Evolutionary conservation across 1,140 invertebrate genomes (phyloP).

Genomic region (Helicoverpa zea): DNA sequence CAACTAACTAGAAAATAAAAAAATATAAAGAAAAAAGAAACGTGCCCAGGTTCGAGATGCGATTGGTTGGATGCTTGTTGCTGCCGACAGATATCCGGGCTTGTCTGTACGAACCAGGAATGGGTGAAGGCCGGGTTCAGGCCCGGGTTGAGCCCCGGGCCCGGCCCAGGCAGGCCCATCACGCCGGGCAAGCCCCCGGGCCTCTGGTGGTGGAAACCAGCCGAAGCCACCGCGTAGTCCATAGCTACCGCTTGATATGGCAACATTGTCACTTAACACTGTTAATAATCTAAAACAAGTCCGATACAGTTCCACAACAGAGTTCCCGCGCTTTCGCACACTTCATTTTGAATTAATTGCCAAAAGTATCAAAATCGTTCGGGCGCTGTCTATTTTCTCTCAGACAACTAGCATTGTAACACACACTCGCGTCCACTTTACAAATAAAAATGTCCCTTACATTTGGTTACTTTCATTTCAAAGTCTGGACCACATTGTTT

Average conservation of each 20-base stretch:
- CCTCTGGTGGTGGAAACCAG: constrained; percentile 92
- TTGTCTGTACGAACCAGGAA: constrained; percentile 96
- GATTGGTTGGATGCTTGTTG: constrained; percentile 91
- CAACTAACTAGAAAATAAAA: constrained; percentile 78
- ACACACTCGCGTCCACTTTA: constrained; percentile 24
- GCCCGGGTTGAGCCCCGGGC: constrained; percentile 81
- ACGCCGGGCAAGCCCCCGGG: constrained; percentile 89
- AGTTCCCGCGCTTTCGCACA: constrained; percentile 66
- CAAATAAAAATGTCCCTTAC: constrained; percentile 12
- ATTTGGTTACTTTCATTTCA: constrained; percentile 34
- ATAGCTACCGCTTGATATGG: constrained; percentile 95
- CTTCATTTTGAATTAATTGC: constrained; percentile 59
- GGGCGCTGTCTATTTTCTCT: constrained; percentile 29
- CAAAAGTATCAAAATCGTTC: constrained; percentile 54
- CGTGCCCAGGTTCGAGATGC: constrained; percentile 96
- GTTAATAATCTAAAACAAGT: constrained; percentile 58
- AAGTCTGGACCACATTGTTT: constrained; percentile 47
- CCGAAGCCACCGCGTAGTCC: constrained; percentile 93
- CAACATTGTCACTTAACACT: constrained; percentile 89
- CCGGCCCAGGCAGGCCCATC: constrained; percentile 87
- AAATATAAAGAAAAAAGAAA: constrained; percentile 89
- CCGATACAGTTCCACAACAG: constrained; percentile 58
- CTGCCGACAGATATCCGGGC: constrained; percentile 93
- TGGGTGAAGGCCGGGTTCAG: constrained; percentile 92
- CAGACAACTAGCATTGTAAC: constrained; percentile 26